Evolutionary conservation across 2,888 invertebrate genomes (phyloP), one percentile per base, ranked within the genome.

Genomic region (Dimorphilus gyrociliatus): DNA sequence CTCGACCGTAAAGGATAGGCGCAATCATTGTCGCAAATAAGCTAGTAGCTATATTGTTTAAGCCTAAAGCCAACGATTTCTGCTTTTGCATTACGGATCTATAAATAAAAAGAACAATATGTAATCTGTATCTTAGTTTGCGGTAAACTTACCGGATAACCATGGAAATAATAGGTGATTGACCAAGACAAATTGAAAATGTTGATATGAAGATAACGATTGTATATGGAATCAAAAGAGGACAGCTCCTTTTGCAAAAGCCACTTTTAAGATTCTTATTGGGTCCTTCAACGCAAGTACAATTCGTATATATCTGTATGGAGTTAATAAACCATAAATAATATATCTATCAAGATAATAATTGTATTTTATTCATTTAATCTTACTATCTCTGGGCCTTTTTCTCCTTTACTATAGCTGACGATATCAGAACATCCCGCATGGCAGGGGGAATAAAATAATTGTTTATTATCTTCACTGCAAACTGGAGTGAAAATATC

Each of bases 401-500:
- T n/a, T n/a, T n/a, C n/a, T n/a, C n/a, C n/a, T n/a, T n/a, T n/a
- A n/a, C n/a, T n/a, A n/a, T n/a, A n/a, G n/a, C n/a, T n/a, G n/a
- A n/a, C n/a, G n/a, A n/a, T n/a, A n/a, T n/a, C n/a, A n/a, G n/a
- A n/a, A n/a, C 33, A 33, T 4, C 33, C 33, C 10, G 33, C 33
- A 16, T 33, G 29, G 19, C 33, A 33, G 12, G 33, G 29, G 8
- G 33, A 33, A 13, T 29, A 24, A 29, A 29, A 33, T 16, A 16
- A 29, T 12, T 8, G 6, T 7, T 17, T 25, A n/a, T n/a, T n/a
- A 21, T 29, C 16, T 5, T 21, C 16, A 14, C 33, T 29, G 23
- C 33, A 33, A 14, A 33, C 33, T 5, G 33, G 33, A 2, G 16
- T 19, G 18, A 29, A 29, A 21, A 23, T 25, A 6, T 6, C 12